These are phyloP conservation scores for Tachyglossus aculeatus DNA, from an alignment of 2,797 vertebrate genomes.

Conservation along the genomic window DNA sequence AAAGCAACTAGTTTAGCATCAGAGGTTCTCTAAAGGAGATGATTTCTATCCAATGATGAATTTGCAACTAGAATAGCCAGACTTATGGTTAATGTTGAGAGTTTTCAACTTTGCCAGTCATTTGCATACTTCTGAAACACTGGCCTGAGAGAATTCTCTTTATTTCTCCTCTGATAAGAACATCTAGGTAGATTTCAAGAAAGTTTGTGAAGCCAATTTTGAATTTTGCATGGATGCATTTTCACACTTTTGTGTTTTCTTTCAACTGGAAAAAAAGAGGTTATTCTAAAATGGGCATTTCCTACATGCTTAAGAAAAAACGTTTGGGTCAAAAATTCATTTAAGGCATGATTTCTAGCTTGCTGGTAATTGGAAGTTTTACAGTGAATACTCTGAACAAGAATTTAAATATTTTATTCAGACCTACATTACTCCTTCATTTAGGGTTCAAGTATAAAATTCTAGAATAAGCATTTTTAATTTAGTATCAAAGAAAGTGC, in stretches of 20 bases:
- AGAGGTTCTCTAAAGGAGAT: background rate
- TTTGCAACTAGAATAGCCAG: background rate
- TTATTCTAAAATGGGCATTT: background rate
- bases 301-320: too few species aligned
- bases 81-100: background rate
- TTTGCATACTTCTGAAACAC: background rate
- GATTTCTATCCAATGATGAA: background rate
- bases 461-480: too few species aligned
- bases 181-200: background rate
- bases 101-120: background rate
- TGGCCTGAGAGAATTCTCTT: background rate
- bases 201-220: background rate
- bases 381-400: too few species aligned
- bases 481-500: too few species aligned
- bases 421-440: too few species aligned
- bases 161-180: background rate
- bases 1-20: slow-evolving; percentile 5
- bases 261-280: background rate
- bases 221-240: background rate
- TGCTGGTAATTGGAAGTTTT: too few species aligned
- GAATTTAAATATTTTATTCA: too few species aligned
- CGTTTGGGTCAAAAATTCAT: too few species aligned
- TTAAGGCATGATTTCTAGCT: too few species aligned
- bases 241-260: background rate
- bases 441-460: too few species aligned